Base-by-base conservation (phyloP, 1,140 invertebrate species). In the Schlechtendalia chinensis region DNA sequence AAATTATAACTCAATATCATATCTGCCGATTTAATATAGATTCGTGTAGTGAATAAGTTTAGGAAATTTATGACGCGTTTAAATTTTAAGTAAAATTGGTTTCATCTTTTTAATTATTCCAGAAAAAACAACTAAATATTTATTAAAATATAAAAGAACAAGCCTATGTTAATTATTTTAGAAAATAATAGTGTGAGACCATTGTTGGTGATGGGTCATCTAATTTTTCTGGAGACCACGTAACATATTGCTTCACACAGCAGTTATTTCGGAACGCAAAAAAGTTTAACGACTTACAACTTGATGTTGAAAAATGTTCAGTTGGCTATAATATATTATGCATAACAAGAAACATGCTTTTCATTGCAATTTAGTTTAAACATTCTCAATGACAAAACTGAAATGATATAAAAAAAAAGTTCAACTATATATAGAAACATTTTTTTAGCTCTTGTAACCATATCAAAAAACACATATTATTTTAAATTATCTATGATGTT, bases 141-240 rank as follows among this genome's bases (percentile, higher is more conserved):
- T 63, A 63, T 63, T 39, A n/a, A 29, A 65, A 29, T 29, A 29
- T 29, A 29, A 61, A 61, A 39, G 29, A 32, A 63, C 17, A 63
- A 61, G 16, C 24, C n/a, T n/a, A n/a, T n/a, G n/a, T 63, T 63
- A 63, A 29, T 29, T 61, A 63, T 11, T 63, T 63, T 29, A 39
- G 8, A 17, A n/a, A 59, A 65, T 11, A 39, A 32, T 4, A 12
- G 29, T 19, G 19, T 17, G 22, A 22, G 1, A 65, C 16, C 11
- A n/a, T n/a, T n/a, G n/a, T n/a, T n/a, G n/a, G n/a, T n/a, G n/a
- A n/a, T n/a, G n/a, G n/a, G n/a, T n/a, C n/a, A n/a, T n/a, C n/a
- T n/a, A n/a, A n/a, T n/a, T n/a, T n/a, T n/a, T n/a, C n/a, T n/a
- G n/a, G n/a, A 22, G 1, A 65, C 16, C 11, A n/a, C n/a, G 19